Percentiles rank a stretch among this genome's conserved stretches.
Conservation (phyloP, 2,888 invertebrate species). For the Erannis defoliaria region DNA sequence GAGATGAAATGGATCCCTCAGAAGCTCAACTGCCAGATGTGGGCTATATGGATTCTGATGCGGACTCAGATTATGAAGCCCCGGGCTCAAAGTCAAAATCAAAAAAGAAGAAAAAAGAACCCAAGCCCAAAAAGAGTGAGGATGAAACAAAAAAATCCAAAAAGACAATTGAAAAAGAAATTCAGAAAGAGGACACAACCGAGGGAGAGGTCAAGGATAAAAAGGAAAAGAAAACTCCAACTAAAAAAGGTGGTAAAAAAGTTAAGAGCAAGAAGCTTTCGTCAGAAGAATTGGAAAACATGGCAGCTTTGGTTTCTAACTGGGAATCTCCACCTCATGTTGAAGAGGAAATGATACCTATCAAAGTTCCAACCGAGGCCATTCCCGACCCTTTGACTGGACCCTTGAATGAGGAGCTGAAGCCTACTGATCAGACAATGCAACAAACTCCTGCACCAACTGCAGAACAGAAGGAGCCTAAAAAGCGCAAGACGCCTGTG, state of each 20-base stretch:
- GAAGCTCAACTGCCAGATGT: slow-evolving; percentile 80
- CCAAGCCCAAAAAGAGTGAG: slow-evolving; percentile 41
- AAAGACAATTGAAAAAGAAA: slow-evolving; percentile 41
- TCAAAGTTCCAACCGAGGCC: slow-evolving; percentile 43
- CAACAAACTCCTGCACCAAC: slow-evolving; percentile 3
- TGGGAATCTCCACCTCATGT: slow-evolving; percentile 75
- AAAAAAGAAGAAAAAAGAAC: slow-evolving; percentile 66
- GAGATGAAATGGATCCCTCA: slow-evolving; percentile 90
- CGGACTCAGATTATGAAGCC: slow-evolving; percentile 78
- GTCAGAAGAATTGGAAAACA: slow-evolving; percentile 65
- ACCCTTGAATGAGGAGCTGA: not conserved
- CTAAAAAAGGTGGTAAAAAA: slow-evolving; percentile 50
- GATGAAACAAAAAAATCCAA: slow-evolving; percentile 41
- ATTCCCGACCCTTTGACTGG: slow-evolving; percentile 33
- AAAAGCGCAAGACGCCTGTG: slow-evolving; percentile 64
- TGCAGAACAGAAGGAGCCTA: slow-evolving; percentile 56
- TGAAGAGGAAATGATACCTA: slow-evolving; percentile 53
- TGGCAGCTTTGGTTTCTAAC: slow-evolving; percentile 70
- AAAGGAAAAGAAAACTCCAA: slow-evolving; percentile 50
- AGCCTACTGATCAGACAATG: not conserved
- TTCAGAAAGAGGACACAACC: slow-evolving; percentile 41
- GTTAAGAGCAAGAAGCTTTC: slow-evolving; percentile 72
- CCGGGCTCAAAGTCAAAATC: slow-evolving; percentile 63
- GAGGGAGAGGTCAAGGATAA: slow-evolving; percentile 36
- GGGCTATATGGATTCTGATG: slow-evolving; percentile 81